Evolutionary conservation across 2,113 vertebrate species (phyloP).

Genomic region (Pteruthius melanotis): DNA sequence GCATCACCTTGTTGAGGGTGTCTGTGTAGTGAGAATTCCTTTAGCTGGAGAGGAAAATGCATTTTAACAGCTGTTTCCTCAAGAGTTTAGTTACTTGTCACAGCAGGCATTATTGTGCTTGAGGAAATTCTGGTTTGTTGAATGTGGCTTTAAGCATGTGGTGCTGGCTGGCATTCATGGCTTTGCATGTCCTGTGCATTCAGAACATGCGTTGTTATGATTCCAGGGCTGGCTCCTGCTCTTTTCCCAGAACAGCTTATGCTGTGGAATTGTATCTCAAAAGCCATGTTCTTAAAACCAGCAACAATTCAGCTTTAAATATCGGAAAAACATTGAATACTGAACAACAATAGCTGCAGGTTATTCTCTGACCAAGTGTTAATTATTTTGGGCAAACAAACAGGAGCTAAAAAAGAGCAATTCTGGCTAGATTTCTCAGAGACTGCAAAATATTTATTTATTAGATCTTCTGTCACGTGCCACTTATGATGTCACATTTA

Average conservation of each 20-base stretch:
- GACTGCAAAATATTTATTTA: not conserved
- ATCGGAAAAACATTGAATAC: not conserved
- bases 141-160: not conserved
- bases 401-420: not conserved
- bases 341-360: not conserved
- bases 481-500: not conserved
- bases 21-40: not conserved
- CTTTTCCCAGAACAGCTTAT: not conserved
- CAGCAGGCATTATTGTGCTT: not conserved
- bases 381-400: not conserved
- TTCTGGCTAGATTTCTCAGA: not conserved
- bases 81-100: not conserved
- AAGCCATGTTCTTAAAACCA: not conserved
- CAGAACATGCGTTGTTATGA: not conserved
- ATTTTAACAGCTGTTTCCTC: not conserved
- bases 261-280: not conserved
- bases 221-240: not conserved
- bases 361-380: not conserved
- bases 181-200: slow-evolving; percentile 6
- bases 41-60: not conserved
- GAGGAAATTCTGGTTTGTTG: not conserved
- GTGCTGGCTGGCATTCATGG: not conserved
- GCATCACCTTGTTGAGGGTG: not conserved
- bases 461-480: not conserved
- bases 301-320: not conserved